Percentiles rank a stretch among this genome's conserved stretches.
Evolutionary conservation across 1,140 invertebrate genomes (phyloP).

Genomic region (Andrena cerasifolii): DNA sequence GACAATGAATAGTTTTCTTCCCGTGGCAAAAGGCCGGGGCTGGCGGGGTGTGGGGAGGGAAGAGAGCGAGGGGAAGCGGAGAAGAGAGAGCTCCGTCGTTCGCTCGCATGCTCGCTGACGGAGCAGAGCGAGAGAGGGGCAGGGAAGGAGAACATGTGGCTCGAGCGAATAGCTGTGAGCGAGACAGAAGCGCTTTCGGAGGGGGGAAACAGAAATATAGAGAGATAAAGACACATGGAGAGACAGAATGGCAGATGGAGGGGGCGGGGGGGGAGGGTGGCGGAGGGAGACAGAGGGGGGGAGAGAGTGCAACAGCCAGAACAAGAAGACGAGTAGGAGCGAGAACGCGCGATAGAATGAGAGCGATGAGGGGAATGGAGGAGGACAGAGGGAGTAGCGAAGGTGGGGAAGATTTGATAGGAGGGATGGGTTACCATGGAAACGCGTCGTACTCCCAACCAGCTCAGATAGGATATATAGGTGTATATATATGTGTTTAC

Average conservation of each 20-base stretch:
- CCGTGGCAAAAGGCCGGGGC: slow-evolving; percentile 45
- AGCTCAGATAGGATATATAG: slow-evolving; percentile 68
- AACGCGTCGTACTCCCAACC: slow-evolving; percentile 74
- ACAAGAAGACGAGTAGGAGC: background rate
- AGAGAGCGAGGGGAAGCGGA: slow-evolving; percentile 1
- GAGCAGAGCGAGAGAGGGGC: slow-evolving; percentile 28
- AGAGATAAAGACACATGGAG: slow-evolving; percentile 56
- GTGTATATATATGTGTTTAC: slow-evolving; percentile 61
- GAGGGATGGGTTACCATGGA: slow-evolving; percentile 76
- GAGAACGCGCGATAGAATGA: slow-evolving; percentile 6
- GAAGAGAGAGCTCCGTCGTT: background rate
- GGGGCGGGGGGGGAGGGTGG: background rate
- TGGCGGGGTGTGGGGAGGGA: background rate
- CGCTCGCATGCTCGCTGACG: too few relatives aligned
- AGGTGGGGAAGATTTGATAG: slow-evolving; percentile 58
- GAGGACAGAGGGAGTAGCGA: background rate
- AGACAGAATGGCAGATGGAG: slow-evolving; percentile 44
- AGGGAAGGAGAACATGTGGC: slow-evolving; percentile 16
- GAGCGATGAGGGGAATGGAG: slow-evolving; percentile 27
- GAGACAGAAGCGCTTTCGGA: slow-evolving; percentile 8
- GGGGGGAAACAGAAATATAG: slow-evolving; percentile 45
- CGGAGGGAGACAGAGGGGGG: background rate
- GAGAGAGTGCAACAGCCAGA: background rate
- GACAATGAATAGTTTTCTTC: slow-evolving; percentile 72
- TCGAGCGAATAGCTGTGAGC: slow-evolving; percentile 15